Base-by-base conservation (phyloP, 2,888 invertebrate genomes). In the Fragum sueziense region DNA sequence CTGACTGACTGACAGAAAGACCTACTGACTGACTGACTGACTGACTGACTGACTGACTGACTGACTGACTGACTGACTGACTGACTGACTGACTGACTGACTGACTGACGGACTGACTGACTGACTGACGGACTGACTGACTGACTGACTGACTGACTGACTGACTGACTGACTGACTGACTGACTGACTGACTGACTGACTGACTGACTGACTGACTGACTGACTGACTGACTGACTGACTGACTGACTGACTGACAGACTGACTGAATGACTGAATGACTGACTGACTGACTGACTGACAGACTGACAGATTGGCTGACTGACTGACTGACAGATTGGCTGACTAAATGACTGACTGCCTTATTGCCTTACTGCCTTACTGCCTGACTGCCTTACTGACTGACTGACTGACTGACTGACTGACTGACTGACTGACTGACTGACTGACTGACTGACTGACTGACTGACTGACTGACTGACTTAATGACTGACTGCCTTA, bases 401-500 rank as follows among this genome's bases (percentile, higher is more conserved):
- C 62, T 29, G 31, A 25, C 62, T 62, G 20, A 22, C 57, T 17
- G 57, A 41, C 41, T 41, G 41, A 41, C 41, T 41, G 41, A 41
- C 41, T 41, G 41, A 41, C 41, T 41, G 41, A 41, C 41, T 41
- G 41, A 41, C 41, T 41, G 41, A 41, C 41, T 41, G 41, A 41
- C 41, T 41, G 41, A 41, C 41, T 25, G 20, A 25, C 25, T 57
- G 57, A 57, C 57, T 57, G 25, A 57, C 25, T 57, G 57, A 57
- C 57, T 57, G 25, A 17, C 57, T 57, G 20, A 57, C 57, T 57
- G 62, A 62, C 62, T 62, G 62, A 62, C 62, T 62, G 62, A 62
- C 62, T 62, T 25, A 25, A 6, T 25, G 62, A 62, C 31, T 25
- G 62, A 25, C 31, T 62, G 25, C 17, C 62, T 29, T 6, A 62